These are phyloP conservation scores for Ophion slaviceki DNA, from an alignment of 2,888 invertebrate genomes.

Conservation along the genomic window DNA sequence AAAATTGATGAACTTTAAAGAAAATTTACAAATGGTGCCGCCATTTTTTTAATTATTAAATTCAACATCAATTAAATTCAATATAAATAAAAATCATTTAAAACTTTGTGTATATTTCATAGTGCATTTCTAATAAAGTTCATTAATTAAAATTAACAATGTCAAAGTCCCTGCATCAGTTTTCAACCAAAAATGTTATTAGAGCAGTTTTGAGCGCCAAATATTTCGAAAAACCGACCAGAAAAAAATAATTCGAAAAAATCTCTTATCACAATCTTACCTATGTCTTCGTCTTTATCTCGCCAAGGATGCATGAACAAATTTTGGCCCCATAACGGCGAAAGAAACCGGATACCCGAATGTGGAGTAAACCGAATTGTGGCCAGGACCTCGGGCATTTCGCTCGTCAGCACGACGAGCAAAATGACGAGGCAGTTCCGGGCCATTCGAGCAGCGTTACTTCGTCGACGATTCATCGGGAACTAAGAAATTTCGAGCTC, in stretches of 20 bases:
- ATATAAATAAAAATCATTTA: too few relatives aligned
- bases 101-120: too few relatives aligned
- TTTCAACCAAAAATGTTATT: too few relatives aligned
- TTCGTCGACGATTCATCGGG: conserved; percentile 41
- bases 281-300: background rate
- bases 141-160: too few relatives aligned
- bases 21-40: too few relatives aligned
- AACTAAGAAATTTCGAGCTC: conserved; percentile 16
- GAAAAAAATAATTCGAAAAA: background rate
- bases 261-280: background rate
- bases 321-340: background rate
- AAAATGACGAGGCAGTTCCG: conserved; percentile 22
- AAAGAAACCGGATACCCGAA: background rate
- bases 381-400: conserved; percentile 27
- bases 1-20: too few relatives aligned
- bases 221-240: background rate
- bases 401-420: conserved; percentile 34
- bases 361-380: background rate
- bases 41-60: too few relatives aligned
- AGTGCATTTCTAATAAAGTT: too few relatives aligned
- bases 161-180: too few relatives aligned
- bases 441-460: background rate
- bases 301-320: background rate
- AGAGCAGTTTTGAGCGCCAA: too few relatives aligned
- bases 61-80: too few relatives aligned